Conservation (phyloP, 2,888 invertebrate genomes). For the Epirrita christyi region DNA sequence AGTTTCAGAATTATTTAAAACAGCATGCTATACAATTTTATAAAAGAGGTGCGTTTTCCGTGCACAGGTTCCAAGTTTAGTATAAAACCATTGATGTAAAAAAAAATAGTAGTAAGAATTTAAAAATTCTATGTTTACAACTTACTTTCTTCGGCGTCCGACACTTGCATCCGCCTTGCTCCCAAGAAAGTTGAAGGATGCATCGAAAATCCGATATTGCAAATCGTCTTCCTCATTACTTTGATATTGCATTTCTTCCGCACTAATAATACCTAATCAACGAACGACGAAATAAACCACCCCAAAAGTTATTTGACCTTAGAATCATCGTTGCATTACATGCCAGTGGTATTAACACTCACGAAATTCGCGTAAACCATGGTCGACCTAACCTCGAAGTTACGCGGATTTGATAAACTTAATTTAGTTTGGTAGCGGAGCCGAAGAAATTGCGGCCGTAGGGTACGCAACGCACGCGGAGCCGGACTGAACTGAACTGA, state of each 20-base stretch:
- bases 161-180: slow-evolving; percentile 53
- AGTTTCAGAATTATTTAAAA: too few species aligned
- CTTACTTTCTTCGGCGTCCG: slow-evolving; percentile 73
- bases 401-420: slow-evolving; percentile 30
- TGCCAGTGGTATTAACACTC: slow-evolving; percentile 42
- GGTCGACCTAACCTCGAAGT: slow-evolving; percentile 26
- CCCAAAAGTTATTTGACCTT: slow-evolving; percentile 68
- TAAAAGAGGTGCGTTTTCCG: too few species aligned
- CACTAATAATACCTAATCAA: slow-evolving; percentile 58
- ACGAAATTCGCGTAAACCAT: slow-evolving; percentile 28
- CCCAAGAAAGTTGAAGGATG: slow-evolving; percentile 74
- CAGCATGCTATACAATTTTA: too few species aligned
- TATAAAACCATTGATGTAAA: too few species aligned
- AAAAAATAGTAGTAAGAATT: too few species aligned
- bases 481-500: slow-evolving; percentile 60
- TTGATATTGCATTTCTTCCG: slow-evolving; percentile 82
- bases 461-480: slow-evolving; percentile 61
- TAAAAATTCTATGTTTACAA: slow-evolving; percentile 40
- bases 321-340: slow-evolving; percentile 70
- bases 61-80: too few species aligned
- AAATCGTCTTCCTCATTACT: slow-evolving; percentile 80
- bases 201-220: slow-evolving; percentile 83
- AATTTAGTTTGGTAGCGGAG: slow-evolving; percentile 38
- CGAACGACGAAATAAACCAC: slow-evolving; percentile 71
- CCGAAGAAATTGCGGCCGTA: slow-evolving; percentile 58